These are phyloP conservation scores for Triplophysa dalaica DNA, from an alignment of 2,113 vertebrate genomes.

Conservation along the genomic window DNA sequence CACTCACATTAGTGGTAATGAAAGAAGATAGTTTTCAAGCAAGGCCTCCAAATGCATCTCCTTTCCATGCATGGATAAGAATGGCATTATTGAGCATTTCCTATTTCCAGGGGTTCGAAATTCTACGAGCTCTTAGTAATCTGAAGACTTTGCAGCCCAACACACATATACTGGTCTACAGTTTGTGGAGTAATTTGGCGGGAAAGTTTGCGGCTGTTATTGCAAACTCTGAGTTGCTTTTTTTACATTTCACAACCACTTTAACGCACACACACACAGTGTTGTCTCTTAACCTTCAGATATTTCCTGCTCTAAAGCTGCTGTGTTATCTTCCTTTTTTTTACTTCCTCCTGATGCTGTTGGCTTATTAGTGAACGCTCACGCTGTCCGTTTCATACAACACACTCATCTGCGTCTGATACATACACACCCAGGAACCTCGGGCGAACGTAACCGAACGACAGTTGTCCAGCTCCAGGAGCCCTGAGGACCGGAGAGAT, in stretches of 20 bases:
- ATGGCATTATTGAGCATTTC: not conserved
- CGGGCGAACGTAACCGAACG: not conserved
- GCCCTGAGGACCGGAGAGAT: not conserved
- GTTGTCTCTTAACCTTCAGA: constrained; percentile 49
- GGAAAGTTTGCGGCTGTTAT: constrained; percentile 48
- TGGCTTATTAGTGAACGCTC: constrained; percentile 51
- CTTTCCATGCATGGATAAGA: not conserved
- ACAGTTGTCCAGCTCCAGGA: not conserved
- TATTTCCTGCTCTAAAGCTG: constrained; percentile 52
- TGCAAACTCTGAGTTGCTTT: constrained; percentile 43
- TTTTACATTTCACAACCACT: constrained; percentile 48
- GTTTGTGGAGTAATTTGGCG: constrained; percentile 42
- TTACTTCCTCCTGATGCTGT: constrained; percentile 49
- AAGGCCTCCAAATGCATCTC: not conserved
- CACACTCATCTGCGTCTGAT: not conserved
- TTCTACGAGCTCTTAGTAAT: not conserved
- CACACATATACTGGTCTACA: not conserved
- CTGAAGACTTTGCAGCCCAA: not conserved
- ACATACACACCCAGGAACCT: not conserved
- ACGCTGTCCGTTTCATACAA: constrained; percentile 12
- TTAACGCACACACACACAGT: constrained; percentile 40
- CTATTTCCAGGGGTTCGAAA: not conserved
- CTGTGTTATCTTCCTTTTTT: constrained; percentile 52
- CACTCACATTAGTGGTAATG: not conserved
- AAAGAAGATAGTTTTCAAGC: not conserved